These are phyloP conservation scores for Bicyclus anynana DNA, from an alignment of 1,140 invertebrate species.

Conservation along the genomic window DNA sequence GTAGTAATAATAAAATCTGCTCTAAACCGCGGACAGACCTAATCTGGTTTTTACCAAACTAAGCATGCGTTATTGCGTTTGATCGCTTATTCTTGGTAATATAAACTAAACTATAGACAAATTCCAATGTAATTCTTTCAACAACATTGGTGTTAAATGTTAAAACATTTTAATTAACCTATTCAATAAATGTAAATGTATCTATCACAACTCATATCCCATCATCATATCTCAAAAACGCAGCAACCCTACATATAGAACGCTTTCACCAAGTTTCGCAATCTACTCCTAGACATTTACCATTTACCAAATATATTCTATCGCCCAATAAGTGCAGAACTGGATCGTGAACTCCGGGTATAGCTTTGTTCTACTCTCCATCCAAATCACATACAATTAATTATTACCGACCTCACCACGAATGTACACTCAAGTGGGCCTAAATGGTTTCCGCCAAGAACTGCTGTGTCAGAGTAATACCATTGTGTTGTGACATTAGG, in stretches of 20 bases:
- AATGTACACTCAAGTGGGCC: conserved; percentile 13
- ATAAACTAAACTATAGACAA: too few relatives aligned
- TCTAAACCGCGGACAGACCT: too few relatives aligned
- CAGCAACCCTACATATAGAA: conserved; percentile 33
- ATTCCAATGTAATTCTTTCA: too few relatives aligned
- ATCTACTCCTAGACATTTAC: conserved; percentile 52
- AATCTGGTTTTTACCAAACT: too few relatives aligned
- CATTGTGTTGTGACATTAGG: neutral
- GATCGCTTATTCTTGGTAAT: too few relatives aligned
- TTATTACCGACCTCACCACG: conserved; percentile 31
- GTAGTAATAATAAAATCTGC: too few relatives aligned
- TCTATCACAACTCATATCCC: too few relatives aligned
- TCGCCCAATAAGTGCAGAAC: conserved; percentile 43
- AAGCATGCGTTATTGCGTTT: too few relatives aligned
- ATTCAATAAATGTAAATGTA: too few relatives aligned
- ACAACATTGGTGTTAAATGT: too few relatives aligned
- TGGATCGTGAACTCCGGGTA: conserved; percentile 36
- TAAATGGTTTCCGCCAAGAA: neutral
- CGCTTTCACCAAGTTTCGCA: conserved; percentile 59
- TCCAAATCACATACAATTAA: conserved; percentile 33
- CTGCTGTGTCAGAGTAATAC: neutral
- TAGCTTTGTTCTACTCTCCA: conserved; percentile 39
- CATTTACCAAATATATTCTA: conserved; percentile 54
- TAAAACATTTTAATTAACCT: too few relatives aligned
- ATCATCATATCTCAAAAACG: neutral